Evolutionary conservation across 2,113 vertebrate species (phyloP).

Genomic region (Scytalopus superciliaris): DNA sequence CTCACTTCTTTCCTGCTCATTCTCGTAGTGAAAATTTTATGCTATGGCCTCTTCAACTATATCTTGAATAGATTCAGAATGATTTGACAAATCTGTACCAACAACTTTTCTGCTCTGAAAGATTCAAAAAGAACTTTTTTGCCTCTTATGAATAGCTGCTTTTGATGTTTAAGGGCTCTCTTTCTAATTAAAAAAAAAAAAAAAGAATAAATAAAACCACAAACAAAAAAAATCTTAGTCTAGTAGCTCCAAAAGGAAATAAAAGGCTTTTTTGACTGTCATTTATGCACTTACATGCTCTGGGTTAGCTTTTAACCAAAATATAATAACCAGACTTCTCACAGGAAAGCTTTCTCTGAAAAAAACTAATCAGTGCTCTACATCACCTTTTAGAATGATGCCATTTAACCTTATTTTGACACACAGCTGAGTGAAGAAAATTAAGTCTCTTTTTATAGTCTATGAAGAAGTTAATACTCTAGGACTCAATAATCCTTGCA

Average conservation of each 20-base stretch:
- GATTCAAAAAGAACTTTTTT: not conserved
- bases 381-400: not conserved
- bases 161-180: not conserved
- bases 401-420: constrained; percentile 13
- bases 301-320: not conserved
- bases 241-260: not conserved
- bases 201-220: not conserved
- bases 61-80: not conserved
- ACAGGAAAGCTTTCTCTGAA: not conserved
- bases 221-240: not conserved
- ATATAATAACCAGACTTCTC: not conserved
- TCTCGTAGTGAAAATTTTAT: not conserved
- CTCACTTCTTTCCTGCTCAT: not conserved
- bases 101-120: not conserved
- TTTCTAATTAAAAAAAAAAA: not conserved
- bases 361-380: not conserved
- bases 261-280: not conserved
- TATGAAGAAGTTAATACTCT: not conserved
- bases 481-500: not conserved
- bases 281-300: not conserved
- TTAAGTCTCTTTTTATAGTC: not conserved
- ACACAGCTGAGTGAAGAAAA: not conserved
- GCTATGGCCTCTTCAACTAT: not conserved
- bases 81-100: not conserved
- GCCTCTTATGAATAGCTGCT: not conserved